Base-by-base conservation (phyloP, 1,140 invertebrate genomes). In the Oreohelix idahoensis region DNA sequence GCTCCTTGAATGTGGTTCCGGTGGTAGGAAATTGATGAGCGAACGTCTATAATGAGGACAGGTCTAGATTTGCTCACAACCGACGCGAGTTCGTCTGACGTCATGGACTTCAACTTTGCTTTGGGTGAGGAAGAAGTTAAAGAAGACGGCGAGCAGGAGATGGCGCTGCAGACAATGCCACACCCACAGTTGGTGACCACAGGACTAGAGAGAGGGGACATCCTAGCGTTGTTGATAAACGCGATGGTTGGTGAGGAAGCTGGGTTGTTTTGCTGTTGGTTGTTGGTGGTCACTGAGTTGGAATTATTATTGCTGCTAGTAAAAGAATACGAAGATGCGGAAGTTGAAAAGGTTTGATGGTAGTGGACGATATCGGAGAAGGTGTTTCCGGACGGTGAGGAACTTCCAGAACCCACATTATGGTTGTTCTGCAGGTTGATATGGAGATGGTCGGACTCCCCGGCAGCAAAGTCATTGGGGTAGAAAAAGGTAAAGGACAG, bases 1-100 rank as follows among this genome's bases (percentile, higher is more conserved):
- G 96, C 95, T 26, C 95, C 95, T 38, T 93, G 92, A 53, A 96
- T 94, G 90, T 96, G 96, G 85, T 94, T 94, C 42, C 94, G 93
- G 89, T 96, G 96, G 92, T 95, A 96, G 35, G 94, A 93, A 36
- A 96, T 94, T 87, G 96, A 96, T 0, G 96, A 94, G 42, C 96
- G 93, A 89, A 95, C 95, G 88, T 96, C 96, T 0, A 96, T 87
- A 0, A 96, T 85, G 2, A 96, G 92, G 66, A 94, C 93, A 38
- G 89, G 81, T 53, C 86, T 87, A 39, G 85, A 83, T 85, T 88
- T 90, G 70, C 84, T 85, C 15, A 90, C 79, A 79, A 85, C 88
- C 26, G 80, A 63, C 1, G 87, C 88, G 38, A 91, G 84, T 73
- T 91, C 89, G 70, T 88, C 81, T 26, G 88, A 75, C 13, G 84